These are phyloP conservation scores for Rhinoderma darwinii DNA, from an alignment of 2,113 vertebrate species.

Conservation along the genomic window DNA sequence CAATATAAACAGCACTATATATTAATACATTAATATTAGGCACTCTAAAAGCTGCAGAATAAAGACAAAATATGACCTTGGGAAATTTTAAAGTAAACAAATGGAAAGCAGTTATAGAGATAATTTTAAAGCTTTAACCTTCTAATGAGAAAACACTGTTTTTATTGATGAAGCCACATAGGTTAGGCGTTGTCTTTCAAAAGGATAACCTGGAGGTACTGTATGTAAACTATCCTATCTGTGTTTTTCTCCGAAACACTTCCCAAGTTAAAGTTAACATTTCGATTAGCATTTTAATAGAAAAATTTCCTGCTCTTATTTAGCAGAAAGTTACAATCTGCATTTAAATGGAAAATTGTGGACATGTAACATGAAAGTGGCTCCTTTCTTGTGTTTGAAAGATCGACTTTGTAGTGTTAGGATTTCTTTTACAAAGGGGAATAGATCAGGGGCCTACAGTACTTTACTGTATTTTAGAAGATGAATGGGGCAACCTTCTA, in stretches of 20 bases:
- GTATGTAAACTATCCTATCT: slow-evolving; percentile 64
- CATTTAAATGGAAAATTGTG: slow-evolving; percentile 64
- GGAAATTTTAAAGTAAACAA: slow-evolving; percentile 55
- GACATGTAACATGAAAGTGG: slow-evolving; percentile 65
- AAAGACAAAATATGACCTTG: slow-evolving; percentile 33
- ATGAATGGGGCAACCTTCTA: slow-evolving; percentile 23
- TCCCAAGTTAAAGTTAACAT: slow-evolving; percentile 69
- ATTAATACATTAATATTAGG: not conserved
- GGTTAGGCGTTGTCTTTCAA: slow-evolving; percentile 59
- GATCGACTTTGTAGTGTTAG: slow-evolving; percentile 59
- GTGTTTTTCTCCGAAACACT: slow-evolving; percentile 59
- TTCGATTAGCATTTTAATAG: slow-evolving; percentile 74
- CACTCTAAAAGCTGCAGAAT: not conserved
- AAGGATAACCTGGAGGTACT: slow-evolving; percentile 65
- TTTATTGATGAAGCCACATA: slow-evolving; percentile 62
- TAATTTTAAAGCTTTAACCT: slow-evolving; percentile 40
- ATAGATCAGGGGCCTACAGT: slow-evolving; percentile 24
- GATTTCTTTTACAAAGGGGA: slow-evolving; percentile 38
- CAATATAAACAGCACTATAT: not conserved
- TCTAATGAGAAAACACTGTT: slow-evolving; percentile 59
- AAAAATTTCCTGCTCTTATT: slow-evolving; percentile 61
- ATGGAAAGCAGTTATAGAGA: slow-evolving; percentile 48
- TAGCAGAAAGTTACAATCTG: slow-evolving; percentile 64
- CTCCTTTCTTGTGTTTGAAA: slow-evolving; percentile 62
- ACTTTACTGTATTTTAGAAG: slow-evolving; percentile 21